These are phyloP conservation scores for Xiphophorus couchianus DNA, from an alignment of 2,113 vertebrate genomes.

Conservation along the genomic window DNA sequence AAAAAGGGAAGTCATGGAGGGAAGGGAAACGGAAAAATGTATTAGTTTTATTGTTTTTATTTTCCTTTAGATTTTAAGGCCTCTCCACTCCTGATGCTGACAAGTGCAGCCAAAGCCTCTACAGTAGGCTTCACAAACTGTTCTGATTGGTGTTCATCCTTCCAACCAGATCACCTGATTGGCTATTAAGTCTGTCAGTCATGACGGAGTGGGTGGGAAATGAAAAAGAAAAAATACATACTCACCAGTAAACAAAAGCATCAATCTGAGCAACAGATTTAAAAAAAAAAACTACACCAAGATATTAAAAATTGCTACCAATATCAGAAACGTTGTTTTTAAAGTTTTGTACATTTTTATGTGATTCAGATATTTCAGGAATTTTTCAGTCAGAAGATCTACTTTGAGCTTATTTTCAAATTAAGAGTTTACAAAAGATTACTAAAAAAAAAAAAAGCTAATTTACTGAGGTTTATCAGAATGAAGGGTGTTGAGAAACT, in stretches of 20 bases:
- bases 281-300: constrained; percentile 68
- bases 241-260: constrained; percentile 57
- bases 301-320: constrained; percentile 76
- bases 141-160: constrained; percentile 42
- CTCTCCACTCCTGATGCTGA: constrained; percentile 69
- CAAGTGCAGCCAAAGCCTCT: constrained; percentile 35
- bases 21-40: constrained; percentile 15
- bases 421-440: constrained; percentile 74
- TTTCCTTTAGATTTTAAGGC: constrained; percentile 30
- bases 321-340: constrained; percentile 82
- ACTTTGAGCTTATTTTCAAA: constrained; percentile 87
- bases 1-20: constrained; percentile 6
- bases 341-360: constrained; percentile 92
- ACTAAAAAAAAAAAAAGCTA: constrained; percentile 55
- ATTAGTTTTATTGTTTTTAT: constrained; percentile 20
- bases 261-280: constrained; percentile 61
- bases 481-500: constrained; percentile 65
- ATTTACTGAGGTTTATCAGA: constrained; percentile 79
- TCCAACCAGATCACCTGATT: constrained; percentile 41
- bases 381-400: constrained; percentile 93
- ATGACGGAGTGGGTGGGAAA: constrained; percentile 61
- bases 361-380: constrained; percentile 92
- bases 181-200: constrained; percentile 61
- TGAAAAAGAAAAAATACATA: constrained; percentile 10
- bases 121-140: constrained; percentile 4